Base-by-base conservation (phyloP, 2,113 vertebrate species). In the Zosterops pallidus region DNA sequence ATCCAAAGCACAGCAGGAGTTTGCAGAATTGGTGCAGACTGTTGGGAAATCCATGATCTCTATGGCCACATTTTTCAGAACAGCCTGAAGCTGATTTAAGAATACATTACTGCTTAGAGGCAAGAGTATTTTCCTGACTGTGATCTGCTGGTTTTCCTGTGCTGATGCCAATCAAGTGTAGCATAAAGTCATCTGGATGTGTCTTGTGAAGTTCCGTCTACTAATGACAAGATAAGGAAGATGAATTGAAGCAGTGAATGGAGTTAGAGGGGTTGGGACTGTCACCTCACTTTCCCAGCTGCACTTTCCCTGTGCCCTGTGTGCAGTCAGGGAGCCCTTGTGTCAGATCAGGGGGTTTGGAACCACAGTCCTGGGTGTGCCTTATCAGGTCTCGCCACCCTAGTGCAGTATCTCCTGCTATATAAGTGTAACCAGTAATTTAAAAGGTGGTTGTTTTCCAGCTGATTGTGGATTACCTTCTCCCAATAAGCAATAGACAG, bases 11-110 rank as follows among this genome's bases (percentile, higher is more conserved):
- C 14, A 21, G 24, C 24, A 59, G 42, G 10, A 2, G 2, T 26
- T 55, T 72, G 44, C 24, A 53, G 3, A 29, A n/a, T 6, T 37
- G 62, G 5, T 11, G 16, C 29, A 63, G 39, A 2, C 17, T 49
- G 41, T 7, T 79, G 26, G 26, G 75, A 68, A 35, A 28, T 11
- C 5, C 0, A 0, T 18, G 39, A 21, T 41, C 24, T 41, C 23
- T 12, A 2, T 17, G 17, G 9, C 11, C 0, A 0, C 2, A 1
- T 6, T 37, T 60, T 35, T 44, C 63, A 46, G 72, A 47, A 23
- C 5, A 24, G 13, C 20, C 55, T 84, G 21, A 31, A 76, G 57
- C 25, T 88, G 74, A 31, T 16, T 6, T 50, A 53, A 53, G 8
- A 17, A 37, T 22, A 7, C 0, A 0, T n/a, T 41, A 12, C 5